Percentiles rank a stretch among this genome's conserved stretches.
Evolutionary conservation across 2,888 invertebrate species (phyloP).

Genomic region (Gymnoscelis rufifasciata): DNA sequence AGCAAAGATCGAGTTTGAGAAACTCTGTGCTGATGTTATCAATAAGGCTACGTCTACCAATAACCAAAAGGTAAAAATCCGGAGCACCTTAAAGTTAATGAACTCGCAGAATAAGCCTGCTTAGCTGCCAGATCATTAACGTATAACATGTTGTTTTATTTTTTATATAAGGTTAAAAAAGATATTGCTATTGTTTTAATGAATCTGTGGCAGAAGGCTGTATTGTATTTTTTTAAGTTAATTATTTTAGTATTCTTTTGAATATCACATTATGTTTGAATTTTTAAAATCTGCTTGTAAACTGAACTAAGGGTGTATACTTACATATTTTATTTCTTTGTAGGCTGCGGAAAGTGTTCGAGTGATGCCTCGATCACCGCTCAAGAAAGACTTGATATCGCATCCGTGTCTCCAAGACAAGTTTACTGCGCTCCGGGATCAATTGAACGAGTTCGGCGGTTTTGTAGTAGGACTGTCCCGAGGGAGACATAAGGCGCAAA

Average conservation of each 20-base stretch:
- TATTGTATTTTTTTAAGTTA: too few species aligned
- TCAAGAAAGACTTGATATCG: constrained; percentile 89
- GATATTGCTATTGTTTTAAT: too few species aligned
- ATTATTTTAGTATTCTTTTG: too few species aligned
- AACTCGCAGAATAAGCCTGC: too few species aligned
- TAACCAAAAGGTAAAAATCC: constrained; percentile 64
- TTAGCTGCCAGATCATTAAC: too few species aligned
- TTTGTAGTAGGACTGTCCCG: constrained; percentile 86
- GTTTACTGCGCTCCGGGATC: constrained; percentile 89
- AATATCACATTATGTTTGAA: too few species aligned
- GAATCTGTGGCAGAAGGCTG: too few species aligned
- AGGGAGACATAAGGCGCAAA: constrained; percentile 71
- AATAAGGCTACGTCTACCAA: constrained; percentile 79
- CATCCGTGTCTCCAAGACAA: constrained; percentile 91
- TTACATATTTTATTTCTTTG: constrained; percentile 29
- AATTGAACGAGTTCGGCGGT: constrained; percentile 91
- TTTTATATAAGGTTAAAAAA: too few species aligned
- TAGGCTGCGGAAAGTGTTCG: constrained; percentile 86
- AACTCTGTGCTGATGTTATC: constrained; percentile 88
- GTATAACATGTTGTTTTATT: too few species aligned
- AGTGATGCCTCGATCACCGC: constrained; percentile 83
- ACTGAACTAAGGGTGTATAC: too few species aligned
- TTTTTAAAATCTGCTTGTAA: too few species aligned
- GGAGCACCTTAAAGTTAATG: too few species aligned
- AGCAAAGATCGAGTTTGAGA: constrained; percentile 93